Base-by-base conservation (phyloP, 1,140 invertebrate genomes). In the Drosophila tani region DNA sequence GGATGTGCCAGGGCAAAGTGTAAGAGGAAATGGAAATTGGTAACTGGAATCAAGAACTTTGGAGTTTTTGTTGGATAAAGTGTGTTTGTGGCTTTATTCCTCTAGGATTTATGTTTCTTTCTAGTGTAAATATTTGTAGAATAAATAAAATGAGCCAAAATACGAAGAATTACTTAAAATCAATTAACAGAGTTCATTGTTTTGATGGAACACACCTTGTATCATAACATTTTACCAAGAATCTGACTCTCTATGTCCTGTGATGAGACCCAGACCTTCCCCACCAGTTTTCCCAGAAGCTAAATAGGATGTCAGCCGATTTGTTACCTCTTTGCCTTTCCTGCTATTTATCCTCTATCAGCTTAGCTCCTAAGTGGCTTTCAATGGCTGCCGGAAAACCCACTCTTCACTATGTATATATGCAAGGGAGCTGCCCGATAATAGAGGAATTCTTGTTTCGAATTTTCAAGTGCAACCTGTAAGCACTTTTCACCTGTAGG, bases 391-490 rank as follows among this genome's bases (percentile, higher is more conserved):
- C 45, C n/a, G 40, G 12, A 21, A 53, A 15, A n/a, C 40, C 41
- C 9, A 32, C 27, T 45, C 14, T 58, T 19, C 29, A 21, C 17
- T 12, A 45, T 43, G 21, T 57, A 38, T 14, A 38, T 14, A 38
- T 14, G 35, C 15, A 0, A 4, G 15, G 19, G 6, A 32, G 41
- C 45, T 38, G n/a, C 29, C 24, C 58, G 41, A 47, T 46, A 15
- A 58, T 58, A 56, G 53, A n/a, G 53, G 19, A 35, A 41, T 32
- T n/a, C 21, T 14, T 35, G 19, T 29, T 47, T 71, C 14, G 24
- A 38, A 53, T 14, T 69, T 69, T 70, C 58, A 67, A 67, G 64
- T 67, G 64, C 64, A 56, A 70, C 32, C 64, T 21, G 67, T 70
- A 47, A 63, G 67, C 67, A 70, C 64, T 68, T 70, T 70, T 56